These are phyloP conservation scores for Drosophila neonasuta DNA, from an alignment of 2,888 invertebrate species.

Conservation along the genomic window DNA sequence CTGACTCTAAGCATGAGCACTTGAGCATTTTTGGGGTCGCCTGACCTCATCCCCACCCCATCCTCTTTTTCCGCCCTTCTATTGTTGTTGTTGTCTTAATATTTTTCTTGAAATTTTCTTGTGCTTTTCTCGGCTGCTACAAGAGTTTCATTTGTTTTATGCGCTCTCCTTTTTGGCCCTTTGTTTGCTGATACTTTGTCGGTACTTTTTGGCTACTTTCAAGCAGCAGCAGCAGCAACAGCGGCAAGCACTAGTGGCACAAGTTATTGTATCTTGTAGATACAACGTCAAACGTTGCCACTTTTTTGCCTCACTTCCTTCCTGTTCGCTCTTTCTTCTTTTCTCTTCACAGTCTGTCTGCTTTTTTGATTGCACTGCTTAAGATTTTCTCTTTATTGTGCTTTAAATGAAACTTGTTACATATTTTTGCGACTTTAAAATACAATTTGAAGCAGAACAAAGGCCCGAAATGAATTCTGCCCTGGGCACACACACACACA, in stretches of 20 bases:
- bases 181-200: slow-evolving; percentile 78
- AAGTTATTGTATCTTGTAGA: slow-evolving; percentile 77
- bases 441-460: slow-evolving; percentile 52
- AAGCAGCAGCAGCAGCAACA: slow-evolving; percentile 54
- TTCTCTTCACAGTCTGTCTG: slow-evolving; percentile 25
- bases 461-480: slow-evolving; percentile 18
- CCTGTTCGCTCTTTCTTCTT: not conserved
- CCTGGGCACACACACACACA: slow-evolving; percentile 15
- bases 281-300: slow-evolving; percentile 64
- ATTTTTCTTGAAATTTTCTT: slow-evolving; percentile 76
- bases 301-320: slow-evolving; percentile 25
- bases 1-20: slow-evolving; percentile 53
- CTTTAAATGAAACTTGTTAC: slow-evolving; percentile 30
- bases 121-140: slow-evolving; percentile 71
- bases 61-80: not conserved
- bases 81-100: slow-evolving; percentile 72
- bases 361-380: slow-evolving; percentile 35
- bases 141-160: slow-evolving; percentile 78
- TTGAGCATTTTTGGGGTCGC: slow-evolving; percentile 53
- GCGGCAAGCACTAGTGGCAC: slow-evolving; percentile 64
- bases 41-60: not conserved
- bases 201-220: slow-evolving; percentile 77
- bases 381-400: slow-evolving; percentile 4
- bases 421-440: slow-evolving; percentile 52
- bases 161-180: slow-evolving; percentile 71